Base-by-base conservation (phyloP, 2,888 invertebrate genomes). In the Adela reaumurella region DNA sequence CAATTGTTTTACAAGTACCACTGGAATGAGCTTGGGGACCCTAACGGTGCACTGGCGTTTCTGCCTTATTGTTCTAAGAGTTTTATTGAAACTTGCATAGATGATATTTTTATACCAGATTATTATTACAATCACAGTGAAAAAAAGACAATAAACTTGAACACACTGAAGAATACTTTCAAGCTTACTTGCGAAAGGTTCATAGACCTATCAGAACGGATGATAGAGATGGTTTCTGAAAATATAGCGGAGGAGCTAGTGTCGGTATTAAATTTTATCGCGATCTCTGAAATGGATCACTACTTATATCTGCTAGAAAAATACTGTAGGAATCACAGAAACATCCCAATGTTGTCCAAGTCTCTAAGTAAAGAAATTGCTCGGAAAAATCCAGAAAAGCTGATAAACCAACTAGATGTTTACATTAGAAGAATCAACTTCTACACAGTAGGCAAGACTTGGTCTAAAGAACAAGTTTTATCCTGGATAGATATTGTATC, bases 1-100 rank as follows among this genome's bases (percentile, higher is more conserved):
- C 53, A 61, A 51, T 54, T 59, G 45, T 72, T 74, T 55, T 73
- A 68, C 52, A 51, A 59, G 46, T 61, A 64, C 54, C 70, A 70
- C 52, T 3, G 35, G 3, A 35, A 11, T 11, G 59, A 56, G 43
- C 48, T 53, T 0, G 55, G 49, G 14, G 52, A 63, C 47, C 60
- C 61, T 10, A 53, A 61, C 35, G 56, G 57, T 17, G 65, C 65
- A 2, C 48, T 68, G 1, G 64, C 67, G 50, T 70, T 67, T 49
- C 55, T 70, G 1, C 52, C 53, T 51, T 59, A 61, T 41, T 70
- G 70, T 53, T 18, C 59, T n/a, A 46, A 57, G n/a, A 60, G 62
- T 18, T 63, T 62, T 46, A 62, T 71, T 19, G 19, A 54, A 3
- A 50, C 51, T 2, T 62, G 66, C 55, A 47, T 64, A 19, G 49